Base-by-base conservation (phyloP, 2,888 invertebrate species). In the Cantharis rufa region DNA sequence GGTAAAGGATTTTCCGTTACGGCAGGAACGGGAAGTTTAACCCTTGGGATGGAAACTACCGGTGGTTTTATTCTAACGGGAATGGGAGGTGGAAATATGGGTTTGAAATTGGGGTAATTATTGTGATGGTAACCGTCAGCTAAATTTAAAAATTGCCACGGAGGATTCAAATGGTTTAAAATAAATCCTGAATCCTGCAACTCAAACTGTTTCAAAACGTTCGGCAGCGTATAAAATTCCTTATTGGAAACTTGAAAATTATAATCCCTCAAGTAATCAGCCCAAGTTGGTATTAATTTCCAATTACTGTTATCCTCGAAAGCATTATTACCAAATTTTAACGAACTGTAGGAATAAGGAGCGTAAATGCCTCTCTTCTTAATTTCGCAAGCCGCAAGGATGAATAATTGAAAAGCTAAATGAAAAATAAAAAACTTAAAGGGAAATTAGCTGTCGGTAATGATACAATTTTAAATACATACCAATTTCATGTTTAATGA, bases 371-470 rank as follows among this genome's bases (percentile, higher is more conserved):
- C 64, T 21, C 64, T 66, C 21, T 66, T 66, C 24, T 66, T 66
- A 7, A 66, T 66, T 24, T 66, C 64, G 9, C 16, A 63, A 18
- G 18, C 24, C 1, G 64, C 64, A 9, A 24, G 18, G 18, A 66
- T 9, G n/a, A 21, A 13, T 10, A 66, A 24, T 21, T 66, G 64
- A 24, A 66, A n/a, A 24, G 24, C 64, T 66, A 66, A 24, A 83
- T 75, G 61, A 81, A 62, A 10, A 69, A 70, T 32, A 32, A 69
- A 76, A 71, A 82, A 79, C 84, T 85, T 78, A 16, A 75, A 71
- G 18, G 15, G 0, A 27, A 62, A n/a, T 62, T 27, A 27, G 11
- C 69, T 3, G 10, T 21, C n/a, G n/a, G 16, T 15, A 32, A 10
- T n/a, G 13, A 64, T 11, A n/a, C 15, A 64, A 72, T 11, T 11